Conservation (phyloP, 2,888 invertebrate genomes). For the Ophion slaviceki region DNA sequence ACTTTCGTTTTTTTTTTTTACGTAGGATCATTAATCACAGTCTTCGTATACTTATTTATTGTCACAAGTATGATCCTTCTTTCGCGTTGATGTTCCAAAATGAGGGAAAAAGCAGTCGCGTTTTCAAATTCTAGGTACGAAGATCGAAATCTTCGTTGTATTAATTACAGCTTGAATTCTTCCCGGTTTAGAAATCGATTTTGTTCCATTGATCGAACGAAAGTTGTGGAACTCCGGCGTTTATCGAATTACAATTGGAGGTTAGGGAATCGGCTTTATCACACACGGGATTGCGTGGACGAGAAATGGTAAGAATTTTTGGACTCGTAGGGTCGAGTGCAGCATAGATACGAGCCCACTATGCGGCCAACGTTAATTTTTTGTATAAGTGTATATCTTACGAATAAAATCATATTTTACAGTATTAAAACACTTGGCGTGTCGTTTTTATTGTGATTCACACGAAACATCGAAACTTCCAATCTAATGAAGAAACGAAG, state of each 20-base stretch:
- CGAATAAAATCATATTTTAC: conserved; percentile 53
- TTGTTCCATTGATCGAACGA: neutral
- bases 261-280: neutral
- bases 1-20: neutral
- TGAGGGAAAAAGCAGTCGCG: neutral
- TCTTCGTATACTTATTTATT: conserved; percentile 22
- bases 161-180: neutral
- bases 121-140: neutral
- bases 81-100: neutral
- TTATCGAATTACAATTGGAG: neutral
- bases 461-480: neutral
- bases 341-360: conserved; percentile 24
- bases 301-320: conserved; percentile 21
- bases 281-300: conserved; percentile 4
- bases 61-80: neutral
- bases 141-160: neutral
- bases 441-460: neutral
- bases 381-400: conserved; percentile 37
- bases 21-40: neutral
- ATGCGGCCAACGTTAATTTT: conserved; percentile 40
- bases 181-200: neutral
- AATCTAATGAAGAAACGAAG: too few species aligned
- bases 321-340: conserved; percentile 29
- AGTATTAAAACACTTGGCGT: conserved; percentile 31
- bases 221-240: neutral